Conservation (phyloP, 2,888 invertebrate species). For the Hipparchia sbordonii region DNA sequence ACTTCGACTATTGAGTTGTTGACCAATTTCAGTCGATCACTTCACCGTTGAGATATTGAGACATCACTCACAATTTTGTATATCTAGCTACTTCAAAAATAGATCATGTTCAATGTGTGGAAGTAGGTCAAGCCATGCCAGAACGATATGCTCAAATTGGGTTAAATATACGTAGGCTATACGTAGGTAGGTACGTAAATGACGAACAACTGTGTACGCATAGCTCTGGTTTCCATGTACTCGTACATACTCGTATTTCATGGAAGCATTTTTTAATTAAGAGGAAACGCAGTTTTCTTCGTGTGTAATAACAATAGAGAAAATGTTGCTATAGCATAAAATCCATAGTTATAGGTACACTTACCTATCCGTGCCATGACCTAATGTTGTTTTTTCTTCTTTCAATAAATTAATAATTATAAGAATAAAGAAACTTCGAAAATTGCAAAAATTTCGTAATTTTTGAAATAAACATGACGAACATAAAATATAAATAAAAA, state of each 20-base stretch:
- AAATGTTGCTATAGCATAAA: no score
- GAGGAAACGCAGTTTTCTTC: no score
- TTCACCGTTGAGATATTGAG: not conserved
- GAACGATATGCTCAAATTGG: conserved; percentile 27
- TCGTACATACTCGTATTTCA: not conserved
- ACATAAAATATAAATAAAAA: no score
- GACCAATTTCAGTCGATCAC: not conserved
- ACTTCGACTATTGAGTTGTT: not conserved
- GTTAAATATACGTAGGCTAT: conserved; percentile 21
- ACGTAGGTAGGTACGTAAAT: not conserved
- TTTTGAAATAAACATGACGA: no score
- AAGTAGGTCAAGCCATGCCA: conserved; percentile 32
- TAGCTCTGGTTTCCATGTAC: conserved; percentile 17
- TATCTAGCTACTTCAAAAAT: conserved; percentile 8
- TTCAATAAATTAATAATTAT: no score
- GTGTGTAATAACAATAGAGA: no score
- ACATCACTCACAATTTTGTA: not conserved
- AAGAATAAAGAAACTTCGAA: no score
- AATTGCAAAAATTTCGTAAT: no score
- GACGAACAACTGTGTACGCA: not conserved
- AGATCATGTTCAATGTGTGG: conserved; percentile 14
- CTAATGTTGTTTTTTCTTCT: no score
- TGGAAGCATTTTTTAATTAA: not conserved
- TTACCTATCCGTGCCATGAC: no score
- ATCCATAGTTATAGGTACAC: no score